Evolutionary conservation across 2,113 vertebrate species (phyloP), one percentile per base, ranked within the genome.

Genomic region (Austrofundulus limnaeus): DNA sequence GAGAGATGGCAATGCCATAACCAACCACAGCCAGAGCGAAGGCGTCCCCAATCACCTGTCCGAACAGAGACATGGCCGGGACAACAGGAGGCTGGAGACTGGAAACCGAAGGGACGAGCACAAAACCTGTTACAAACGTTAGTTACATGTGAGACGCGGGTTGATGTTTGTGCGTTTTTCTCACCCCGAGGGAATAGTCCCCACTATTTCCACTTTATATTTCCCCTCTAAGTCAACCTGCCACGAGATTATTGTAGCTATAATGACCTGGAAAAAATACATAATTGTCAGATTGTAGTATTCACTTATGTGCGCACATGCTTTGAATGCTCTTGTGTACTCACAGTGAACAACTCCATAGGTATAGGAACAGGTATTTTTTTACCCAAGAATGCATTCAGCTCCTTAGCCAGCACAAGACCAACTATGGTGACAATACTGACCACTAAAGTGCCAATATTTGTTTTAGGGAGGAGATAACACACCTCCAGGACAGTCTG

Each of bases 1-100:
- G 83, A 0, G 96, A 99, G 84, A 98, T 96, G 78, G 94, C 94
- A 14, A 99, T 95, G 77, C 95, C 96, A 0, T 97, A 99, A 15
- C 95, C 95, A 4, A 99, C 96, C 57, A 99, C 92, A 0, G 96
- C 83, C 1, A 99, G 92, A 76, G 96, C 93, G 0, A 98, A 98
- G 45, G 96, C 94, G 0, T 96, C 95, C 5, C 95, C 96, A 0
- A 87, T 81, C 39, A 98, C 88, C 42, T 85, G 80, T 19, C 85
- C 63, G 21, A 98, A 94, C 52, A 94, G 78, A 34, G 76, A 84
- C 45, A 61, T 0, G 0, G 23, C 67, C 34, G 97, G 97, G 14
- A 58, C 23, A 57, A 81, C 77, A 0, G 96, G 96, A 0, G 92
- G 66, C 74, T 91, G 89, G 80, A 99, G 84, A 69, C 96, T 98